Evolutionary conservation across 53 echinoderm and acorn worm species (phyloP), one percentile per base, ranked within the genome.

Genomic region (Temnopleurus reevesii): DNA sequence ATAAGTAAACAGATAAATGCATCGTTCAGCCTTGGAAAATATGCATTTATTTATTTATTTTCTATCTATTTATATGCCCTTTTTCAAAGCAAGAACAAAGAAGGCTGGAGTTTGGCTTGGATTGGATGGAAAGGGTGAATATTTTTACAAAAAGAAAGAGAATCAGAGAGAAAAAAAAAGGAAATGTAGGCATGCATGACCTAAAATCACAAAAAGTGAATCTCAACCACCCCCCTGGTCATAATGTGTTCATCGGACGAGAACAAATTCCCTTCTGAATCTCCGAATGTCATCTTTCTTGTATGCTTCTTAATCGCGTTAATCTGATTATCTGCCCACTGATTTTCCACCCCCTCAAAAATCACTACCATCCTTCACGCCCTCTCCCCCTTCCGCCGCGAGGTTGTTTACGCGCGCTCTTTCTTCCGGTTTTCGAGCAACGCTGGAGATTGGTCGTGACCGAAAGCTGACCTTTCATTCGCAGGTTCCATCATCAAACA

Each of bases 381-480:
- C 21, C 1, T 8, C 28, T n/a, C 59, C 49, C 79, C 35, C 10
- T 77, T 28, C 13, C 28, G 8, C 18, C 59, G 59, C 7, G 21
- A 26, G 4, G 2, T 28, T 58, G 26, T 71, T 71, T 71, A 41
- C 71, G 13, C 15, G 71, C 19, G 19, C 71, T 71, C 71, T 4
- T 63, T 71, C 41, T 71, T 71, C 71, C 71, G 43, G 71, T 38
- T n/a, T n/a, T 2, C 17, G 3, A 34, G 36, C 71, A 19, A 15
- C 71, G n/a, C 33, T 15, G 30, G 21, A 3, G 21, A 38, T 23
- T 71, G 6, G 38, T 41, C 21, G 41, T 21, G 71, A 71, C 43
- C 71, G 0, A 41, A n/a, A 41, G n/a, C n/a, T 43, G 71, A 71
- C 71, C 71, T 71, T 71, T 71, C 71, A 71, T 71, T 71, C 71